These are phyloP conservation scores for Ericerus pela DNA, from an alignment of 1,140 invertebrate genomes.

Conservation along the genomic window DNA sequence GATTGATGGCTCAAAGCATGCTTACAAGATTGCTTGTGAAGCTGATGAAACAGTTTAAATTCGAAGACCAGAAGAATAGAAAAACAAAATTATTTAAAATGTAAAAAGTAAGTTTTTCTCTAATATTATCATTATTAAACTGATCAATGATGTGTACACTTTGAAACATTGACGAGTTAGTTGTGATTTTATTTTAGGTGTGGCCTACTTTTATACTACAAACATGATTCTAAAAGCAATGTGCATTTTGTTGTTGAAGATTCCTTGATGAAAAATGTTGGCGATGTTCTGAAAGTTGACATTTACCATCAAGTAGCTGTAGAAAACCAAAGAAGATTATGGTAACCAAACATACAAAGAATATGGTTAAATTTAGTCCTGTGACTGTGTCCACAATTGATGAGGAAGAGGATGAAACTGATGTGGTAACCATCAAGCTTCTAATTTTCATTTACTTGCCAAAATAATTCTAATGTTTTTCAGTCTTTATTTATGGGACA, in stretches of 20 bases:
- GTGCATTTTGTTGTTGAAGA: conserved; percentile 78
- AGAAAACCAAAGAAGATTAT: conserved; percentile 74
- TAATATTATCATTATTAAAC: not conserved
- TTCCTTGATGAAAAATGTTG: conserved; percentile 44
- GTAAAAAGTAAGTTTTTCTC: conserved; percentile 48
- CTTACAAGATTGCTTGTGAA: conserved; percentile 85
- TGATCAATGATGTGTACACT: too few relatives aligned
- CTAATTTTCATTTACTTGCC: conserved; percentile 25
- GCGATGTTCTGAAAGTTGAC: conserved; percentile 56
- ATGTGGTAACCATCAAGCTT: too few relatives aligned
- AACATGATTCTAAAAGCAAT: conserved; percentile 60
- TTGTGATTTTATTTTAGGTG: conserved; percentile 58
- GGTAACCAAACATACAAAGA: conserved; percentile 95
- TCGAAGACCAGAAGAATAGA: conserved; percentile 69
- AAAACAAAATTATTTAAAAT: conserved; percentile 76
- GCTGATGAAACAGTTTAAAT: conserved; percentile 75
- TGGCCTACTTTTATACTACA: conserved; percentile 83
- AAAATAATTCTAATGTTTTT: not conserved
- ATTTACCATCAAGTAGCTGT: conserved; percentile 66
- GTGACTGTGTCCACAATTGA: conserved; percentile 97
- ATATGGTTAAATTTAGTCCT: conserved; percentile 99
- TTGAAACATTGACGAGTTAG: too few relatives aligned
- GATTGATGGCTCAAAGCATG: conserved; percentile 86
- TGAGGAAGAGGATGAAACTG: conserved; percentile 84
- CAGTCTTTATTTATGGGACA: not conserved